Percentiles rank a stretch among this genome's conserved stretches.
Evolutionary conservation across 2,113 vertebrate genomes (phyloP).

Genomic region (Chloropsis cyanopogon): DNA sequence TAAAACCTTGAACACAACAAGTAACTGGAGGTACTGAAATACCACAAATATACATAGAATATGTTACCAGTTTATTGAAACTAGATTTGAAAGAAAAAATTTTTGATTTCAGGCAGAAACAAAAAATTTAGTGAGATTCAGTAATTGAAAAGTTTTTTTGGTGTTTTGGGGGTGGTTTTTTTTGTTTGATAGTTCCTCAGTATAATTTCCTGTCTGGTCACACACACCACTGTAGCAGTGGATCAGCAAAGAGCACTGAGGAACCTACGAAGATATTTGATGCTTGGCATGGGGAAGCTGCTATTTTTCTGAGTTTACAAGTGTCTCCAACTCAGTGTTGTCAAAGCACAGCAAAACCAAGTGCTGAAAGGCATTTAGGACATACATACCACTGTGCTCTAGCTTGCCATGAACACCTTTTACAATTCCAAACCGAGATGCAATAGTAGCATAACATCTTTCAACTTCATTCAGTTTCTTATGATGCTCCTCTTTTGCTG

Average conservation of each 20-base stretch:
- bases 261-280: background rate
- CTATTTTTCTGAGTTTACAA: background rate
- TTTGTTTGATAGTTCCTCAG: background rate
- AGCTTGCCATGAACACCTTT: constrained; percentile 83
- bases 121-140: background rate
- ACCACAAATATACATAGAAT: background rate
- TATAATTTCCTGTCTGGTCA: background rate
- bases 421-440: constrained; percentile 78
- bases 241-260: background rate
- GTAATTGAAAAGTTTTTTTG: background rate
- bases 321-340: background rate
- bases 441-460: constrained; percentile 79
- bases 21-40: background rate
- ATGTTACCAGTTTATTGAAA: background rate
- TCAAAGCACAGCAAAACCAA: background rate
- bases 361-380: background rate
- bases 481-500: constrained; percentile 84
- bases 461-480: constrained; percentile 88
- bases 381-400: constrained; percentile 83
- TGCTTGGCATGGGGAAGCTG: background rate
- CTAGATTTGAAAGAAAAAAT: background rate
- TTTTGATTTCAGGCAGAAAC: background rate
- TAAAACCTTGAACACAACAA: background rate
- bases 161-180: background rate
- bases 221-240: background rate